Conservation (phyloP, 2,113 vertebrate species). For the Meles meles region DNA sequence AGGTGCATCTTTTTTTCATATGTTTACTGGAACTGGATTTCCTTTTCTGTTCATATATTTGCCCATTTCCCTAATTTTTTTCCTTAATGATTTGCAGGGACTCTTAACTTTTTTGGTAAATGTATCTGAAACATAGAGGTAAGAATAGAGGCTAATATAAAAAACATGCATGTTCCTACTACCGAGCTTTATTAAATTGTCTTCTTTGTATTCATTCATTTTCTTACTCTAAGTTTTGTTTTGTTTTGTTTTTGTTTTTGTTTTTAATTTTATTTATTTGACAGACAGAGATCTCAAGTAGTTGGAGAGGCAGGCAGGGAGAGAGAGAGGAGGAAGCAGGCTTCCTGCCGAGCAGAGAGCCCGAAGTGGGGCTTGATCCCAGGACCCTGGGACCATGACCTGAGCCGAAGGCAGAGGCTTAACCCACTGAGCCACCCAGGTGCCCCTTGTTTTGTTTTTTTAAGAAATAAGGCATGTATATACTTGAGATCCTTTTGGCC, state of each 20-base stretch:
- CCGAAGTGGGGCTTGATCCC: too few relatives aligned
- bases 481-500: background rate
- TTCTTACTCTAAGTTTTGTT: background rate
- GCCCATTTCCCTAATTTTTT: background rate
- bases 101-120: background rate
- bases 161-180: background rate
- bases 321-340: too few relatives aligned
- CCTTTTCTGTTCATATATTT: background rate
- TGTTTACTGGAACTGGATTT: background rate
- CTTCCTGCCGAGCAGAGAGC: too few relatives aligned
- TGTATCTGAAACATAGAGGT: conserved; percentile 26
- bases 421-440: too few relatives aligned
- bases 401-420: too few relatives aligned
- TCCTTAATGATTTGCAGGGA: conserved; percentile 11
- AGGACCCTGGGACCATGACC: too few relatives aligned
- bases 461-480: background rate
- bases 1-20: background rate
- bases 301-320: too few relatives aligned
- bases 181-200: background rate
- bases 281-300: too few relatives aligned
- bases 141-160: background rate
- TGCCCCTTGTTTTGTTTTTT: too few relatives aligned
- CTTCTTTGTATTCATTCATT: background rate
- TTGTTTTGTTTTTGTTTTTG: background rate
- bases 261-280: too few relatives aligned